Evolutionary conservation across 2,113 vertebrate species (phyloP), one percentile per base, ranked within the genome.

Genomic region (Sprattus sprattus): DNA sequence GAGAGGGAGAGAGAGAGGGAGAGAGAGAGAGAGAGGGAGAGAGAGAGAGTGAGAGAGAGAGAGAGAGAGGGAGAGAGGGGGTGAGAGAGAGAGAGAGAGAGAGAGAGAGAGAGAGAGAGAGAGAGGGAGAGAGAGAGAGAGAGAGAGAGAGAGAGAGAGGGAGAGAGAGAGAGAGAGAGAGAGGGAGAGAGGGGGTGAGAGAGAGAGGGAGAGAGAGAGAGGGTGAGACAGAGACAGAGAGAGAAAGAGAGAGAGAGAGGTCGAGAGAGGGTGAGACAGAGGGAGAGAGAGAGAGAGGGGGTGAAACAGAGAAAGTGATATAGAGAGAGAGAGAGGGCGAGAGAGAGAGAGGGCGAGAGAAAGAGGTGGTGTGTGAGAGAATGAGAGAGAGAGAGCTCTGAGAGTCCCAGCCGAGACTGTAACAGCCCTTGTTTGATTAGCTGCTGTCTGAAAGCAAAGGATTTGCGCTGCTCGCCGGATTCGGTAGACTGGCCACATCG

Each of bases 401-500:
- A 78, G 71, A 78, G 28, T 32, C 64, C 71, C 71, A 78, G 71
- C 71, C 13, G 71, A 32, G 71, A 39, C 71, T 78, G 71, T 39
- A 44, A 78, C 71, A 78, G 71, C 28, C 28, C 54, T 4, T 78
- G 71, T 71, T 71, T 78, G 71, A 78, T 78, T 78, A 78, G 71
- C 71, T 78, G 64, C 71, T 78, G 71, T 78, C 28, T 78, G 71
- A 32, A 32, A 25, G 64, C 54, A 60, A 20, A 22, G 54, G 54
- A 60, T 60, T 60, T 60, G 54, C 54, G 22, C 54, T 60, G 54
- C 54, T 15, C 16, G 13, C 15, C 54, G 54, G 54, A 60, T 60
- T 60, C 54, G 22, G 20, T 60, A 60, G 54, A 60, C 54, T 60
- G 18, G 54, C 18, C 54, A 22, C 54, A 60, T 60, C 22, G 54